phyloP scores from a whole-genome alignment of 2,797 vertebrate genomes.

The Crossoptilon crossoptilon region DNA sequence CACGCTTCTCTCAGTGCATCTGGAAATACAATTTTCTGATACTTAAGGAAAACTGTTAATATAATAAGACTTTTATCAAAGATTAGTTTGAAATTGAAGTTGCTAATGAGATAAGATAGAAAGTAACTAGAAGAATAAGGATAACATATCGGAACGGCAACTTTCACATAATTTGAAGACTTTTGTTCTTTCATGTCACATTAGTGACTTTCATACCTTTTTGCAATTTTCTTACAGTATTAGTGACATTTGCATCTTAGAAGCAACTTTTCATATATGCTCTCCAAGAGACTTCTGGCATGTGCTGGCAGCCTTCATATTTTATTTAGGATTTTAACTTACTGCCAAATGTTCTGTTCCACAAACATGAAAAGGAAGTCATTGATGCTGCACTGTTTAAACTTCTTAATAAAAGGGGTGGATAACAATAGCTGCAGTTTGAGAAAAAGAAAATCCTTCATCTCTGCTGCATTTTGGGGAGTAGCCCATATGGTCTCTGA shows the following conservation, averaged over 20 bases:
- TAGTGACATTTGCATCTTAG: constrained; percentile 43
- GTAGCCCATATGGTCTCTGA: not conserved
- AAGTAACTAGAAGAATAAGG: constrained; percentile 61
- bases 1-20: constrained; percentile 42
- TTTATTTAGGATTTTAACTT: constrained; percentile 69
- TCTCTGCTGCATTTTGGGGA: not conserved
- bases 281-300: not conserved
- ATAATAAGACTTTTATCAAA: constrained; percentile 72
- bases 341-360: constrained; percentile 49
- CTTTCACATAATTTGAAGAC: constrained; percentile 71
- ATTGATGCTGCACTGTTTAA: constrained; percentile 24
- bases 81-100: constrained; percentile 73
- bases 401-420: constrained; percentile 41
- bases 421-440: constrained; percentile 32
- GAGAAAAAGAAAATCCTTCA: not conserved
- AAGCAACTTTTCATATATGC: constrained; percentile 46
- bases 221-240: constrained; percentile 72
- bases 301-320: constrained; percentile 61
- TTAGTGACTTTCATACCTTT: constrained; percentile 72
- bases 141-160: constrained; percentile 44
- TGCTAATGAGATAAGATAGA: constrained; percentile 72
- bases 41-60: constrained; percentile 70
- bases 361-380: constrained; percentile 62
- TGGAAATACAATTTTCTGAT: constrained; percentile 57
- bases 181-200: constrained; percentile 73